phyloP scores from a whole-genome alignment of 2,888 invertebrate genomes.

The Rhimphoctona megacephalus region DNA sequence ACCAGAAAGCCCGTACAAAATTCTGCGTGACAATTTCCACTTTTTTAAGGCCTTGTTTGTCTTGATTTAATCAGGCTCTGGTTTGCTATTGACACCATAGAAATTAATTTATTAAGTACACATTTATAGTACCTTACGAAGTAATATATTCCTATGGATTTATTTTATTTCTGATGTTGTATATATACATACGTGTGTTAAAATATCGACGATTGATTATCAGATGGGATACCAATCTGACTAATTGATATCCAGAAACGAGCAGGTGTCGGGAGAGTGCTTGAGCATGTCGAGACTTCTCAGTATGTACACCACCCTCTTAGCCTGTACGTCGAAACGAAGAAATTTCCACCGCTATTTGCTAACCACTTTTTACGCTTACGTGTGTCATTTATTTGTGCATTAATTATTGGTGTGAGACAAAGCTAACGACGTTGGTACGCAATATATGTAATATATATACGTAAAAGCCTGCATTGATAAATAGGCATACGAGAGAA shows the following conservation, averaged over 20 bases:
- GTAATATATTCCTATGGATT: too few relatives aligned
- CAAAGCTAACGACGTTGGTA: not conserved
- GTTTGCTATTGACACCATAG: too few relatives aligned
- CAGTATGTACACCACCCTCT: conserved; percentile 38
- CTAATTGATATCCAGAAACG: conserved; percentile 66
- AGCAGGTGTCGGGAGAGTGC: conserved; percentile 59
- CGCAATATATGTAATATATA: not conserved
- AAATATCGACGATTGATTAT: conserved; percentile 64
- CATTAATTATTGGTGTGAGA: conserved; percentile 57
- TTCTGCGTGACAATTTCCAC: not conserved
- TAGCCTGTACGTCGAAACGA: conserved; percentile 52
- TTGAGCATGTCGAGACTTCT: conserved; percentile 49
- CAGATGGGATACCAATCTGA: conserved; percentile 64
- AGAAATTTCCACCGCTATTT: conserved; percentile 65
- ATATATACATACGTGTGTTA: not conserved
- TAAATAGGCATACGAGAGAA: conserved; percentile 56
- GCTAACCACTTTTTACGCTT: conserved; percentile 56
- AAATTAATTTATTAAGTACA: too few relatives aligned
- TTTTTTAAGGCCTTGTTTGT: not conserved
- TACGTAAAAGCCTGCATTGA: conserved; percentile 27
- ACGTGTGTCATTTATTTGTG: conserved; percentile 65
- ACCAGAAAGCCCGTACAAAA: not conserved
- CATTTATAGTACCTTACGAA: too few relatives aligned
- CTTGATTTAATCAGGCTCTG: not conserved
- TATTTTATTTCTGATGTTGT: too few relatives aligned